Percentiles rank a stretch among this genome's conserved stretches.
Conservation (phyloP, 2,113 vertebrate genomes). For the Cephalophus harveyi region DNA sequence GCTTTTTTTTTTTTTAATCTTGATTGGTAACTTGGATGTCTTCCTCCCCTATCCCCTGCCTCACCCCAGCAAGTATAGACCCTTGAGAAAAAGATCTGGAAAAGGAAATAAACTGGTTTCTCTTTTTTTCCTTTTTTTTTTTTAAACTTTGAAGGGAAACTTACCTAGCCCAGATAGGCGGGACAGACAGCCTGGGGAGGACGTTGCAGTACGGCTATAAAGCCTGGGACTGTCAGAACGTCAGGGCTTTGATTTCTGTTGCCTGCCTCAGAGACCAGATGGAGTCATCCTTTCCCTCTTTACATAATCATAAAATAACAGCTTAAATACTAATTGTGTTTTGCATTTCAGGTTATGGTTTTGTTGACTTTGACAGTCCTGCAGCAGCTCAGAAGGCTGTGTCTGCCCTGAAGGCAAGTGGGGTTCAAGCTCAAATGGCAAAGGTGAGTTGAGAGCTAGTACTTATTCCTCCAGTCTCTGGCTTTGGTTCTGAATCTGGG, state of each 20-base stretch:
- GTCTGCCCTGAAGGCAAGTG: constrained; percentile 92
- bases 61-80: background rate
- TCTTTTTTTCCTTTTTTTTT: background rate
- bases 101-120: background rate
- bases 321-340: constrained; percentile 11
- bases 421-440: constrained; percentile 99
- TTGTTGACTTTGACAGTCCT: constrained; percentile 98
- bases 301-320: background rate
- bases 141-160: background rate
- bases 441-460: constrained; percentile 86
- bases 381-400: constrained; percentile 98
- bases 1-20: background rate
- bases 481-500: background rate
- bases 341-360: constrained; percentile 93
- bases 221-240: rapidly evolving
- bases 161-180: background rate
- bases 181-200: background rate
- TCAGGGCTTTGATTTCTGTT: background rate
- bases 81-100: background rate
- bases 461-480: background rate
- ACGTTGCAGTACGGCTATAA: rapidly evolving
- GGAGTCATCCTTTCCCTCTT: background rate
- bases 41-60: background rate
- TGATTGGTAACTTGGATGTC: background rate
- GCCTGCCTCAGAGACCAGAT: background rate